Evolutionary conservation across 1,140 invertebrate genomes (phyloP).

Genomic region (Drosophila nikananu): DNA sequence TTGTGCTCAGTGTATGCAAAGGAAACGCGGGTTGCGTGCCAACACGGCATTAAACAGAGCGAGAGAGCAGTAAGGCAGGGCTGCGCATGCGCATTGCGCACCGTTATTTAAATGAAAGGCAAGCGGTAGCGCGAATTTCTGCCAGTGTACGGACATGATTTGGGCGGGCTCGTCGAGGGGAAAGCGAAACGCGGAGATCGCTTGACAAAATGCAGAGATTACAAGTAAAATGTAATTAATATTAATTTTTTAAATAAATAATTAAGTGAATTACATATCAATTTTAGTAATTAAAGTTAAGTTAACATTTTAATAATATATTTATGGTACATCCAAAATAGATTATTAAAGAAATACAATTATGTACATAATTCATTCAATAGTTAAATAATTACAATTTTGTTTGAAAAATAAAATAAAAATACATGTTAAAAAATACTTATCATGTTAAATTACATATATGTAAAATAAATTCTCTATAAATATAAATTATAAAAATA

Average conservation of each 20-base stretch:
- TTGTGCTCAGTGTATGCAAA: constrained; percentile 71
- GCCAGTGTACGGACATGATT: constrained; percentile 50
- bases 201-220: constrained; percentile 36
- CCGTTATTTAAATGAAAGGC: constrained; percentile 70
- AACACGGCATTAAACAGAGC: constrained; percentile 71
- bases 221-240: background rate
- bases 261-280: background rate
- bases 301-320: background rate
- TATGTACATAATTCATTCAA: too few relatives aligned
- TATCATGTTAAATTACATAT: too few relatives aligned
- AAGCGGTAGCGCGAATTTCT: constrained; percentile 6
- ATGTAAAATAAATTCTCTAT: too few relatives aligned
- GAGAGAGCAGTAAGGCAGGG: constrained; percentile 10
- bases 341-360: background rate
- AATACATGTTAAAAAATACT: too few relatives aligned
- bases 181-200: constrained; percentile 2
- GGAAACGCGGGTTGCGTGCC: constrained; percentile 56
- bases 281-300: background rate
- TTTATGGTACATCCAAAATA: background rate
- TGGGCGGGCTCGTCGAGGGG: constrained; percentile 49
- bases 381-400: too few relatives aligned
- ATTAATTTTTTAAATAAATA: background rate
- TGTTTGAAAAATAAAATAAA: too few relatives aligned
- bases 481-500: too few relatives aligned
- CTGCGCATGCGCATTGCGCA: constrained; percentile 13